Base-by-base conservation (phyloP, 2,797 vertebrate genomes). In the Gallirallus australis region DNA sequence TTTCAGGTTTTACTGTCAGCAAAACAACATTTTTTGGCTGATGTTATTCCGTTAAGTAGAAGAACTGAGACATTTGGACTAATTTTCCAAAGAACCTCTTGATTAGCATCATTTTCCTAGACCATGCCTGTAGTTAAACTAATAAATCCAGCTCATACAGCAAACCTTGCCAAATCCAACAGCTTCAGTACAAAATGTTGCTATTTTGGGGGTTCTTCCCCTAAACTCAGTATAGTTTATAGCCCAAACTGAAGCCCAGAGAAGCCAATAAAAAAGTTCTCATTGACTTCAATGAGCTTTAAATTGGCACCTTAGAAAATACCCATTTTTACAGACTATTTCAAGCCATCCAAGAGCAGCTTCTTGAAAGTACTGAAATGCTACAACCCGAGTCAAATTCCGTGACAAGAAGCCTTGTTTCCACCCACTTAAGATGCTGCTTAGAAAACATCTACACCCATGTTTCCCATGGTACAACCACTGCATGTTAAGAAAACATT, bases 101-200 rank as follows among this genome's bases (percentile, higher is more conserved):
- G 52, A 72, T 90, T 47, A 84, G 40, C 35, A 37, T 76, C 3
- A 52, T 82, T 89, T 94, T 93, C 89, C 89, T 91, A 82, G 56
- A 52, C 31, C 12, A 72, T 76, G 47, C 37, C 75, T 65, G 52
- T 82, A 86, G 78, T 82, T 75, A 84, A 93, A 81, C 20, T 56
- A 79, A 59, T 61, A 69, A 86, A 82, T 42, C 24, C 52, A 3
- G 2, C 37, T 76, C 11, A 65, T 12, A 65, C 16, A 82, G 31
- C 30, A 89, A 50, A 59, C 40, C 37, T 75, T 84, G 70, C 83
- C 90, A 96, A 96, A 90, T 30, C 28, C 57, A 92, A 86, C 33
- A 35, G 33, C 59, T 68, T 90, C 25, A 37, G 57, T 77, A n/a
- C 70, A 66, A 63, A 88, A 69, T 20, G 50, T 79, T 95, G 75